Evolutionary conservation across 1,140 invertebrate species (phyloP).

Genomic region (Drosophila setifemur): DNA sequence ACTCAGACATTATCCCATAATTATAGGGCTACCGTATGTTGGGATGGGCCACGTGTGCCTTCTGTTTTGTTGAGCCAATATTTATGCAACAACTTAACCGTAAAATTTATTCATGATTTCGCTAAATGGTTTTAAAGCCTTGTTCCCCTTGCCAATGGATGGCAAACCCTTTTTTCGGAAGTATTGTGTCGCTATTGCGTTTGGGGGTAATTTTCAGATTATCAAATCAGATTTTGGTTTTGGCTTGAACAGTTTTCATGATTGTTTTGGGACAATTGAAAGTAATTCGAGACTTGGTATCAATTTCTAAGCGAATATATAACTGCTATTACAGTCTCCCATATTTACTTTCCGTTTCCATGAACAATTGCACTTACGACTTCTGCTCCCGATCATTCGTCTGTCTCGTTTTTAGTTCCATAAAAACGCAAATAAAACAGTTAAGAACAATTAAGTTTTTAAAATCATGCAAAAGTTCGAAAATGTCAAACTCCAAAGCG

Average conservation of each 20-base stretch:
- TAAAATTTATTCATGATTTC: slow-evolving; percentile 81
- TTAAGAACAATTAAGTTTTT: slow-evolving; percentile 80
- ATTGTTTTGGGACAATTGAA: slow-evolving; percentile 5
- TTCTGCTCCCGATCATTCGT: slow-evolving; percentile 30
- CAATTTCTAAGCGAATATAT: neutral
- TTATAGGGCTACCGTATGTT: slow-evolving; percentile 76
- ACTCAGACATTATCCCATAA: slow-evolving; percentile 82
- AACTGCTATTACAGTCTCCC: neutral
- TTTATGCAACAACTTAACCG: slow-evolving; percentile 81
- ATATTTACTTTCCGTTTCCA: slow-evolving; percentile 22
- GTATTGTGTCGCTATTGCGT: slow-evolving; percentile 26
- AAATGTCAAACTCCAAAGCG: slow-evolving; percentile 81
- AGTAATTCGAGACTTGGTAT: slow-evolving; percentile 4
- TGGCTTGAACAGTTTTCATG: slow-evolving; percentile 24
- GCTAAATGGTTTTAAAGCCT: slow-evolving; percentile 68
- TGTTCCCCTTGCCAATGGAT: slow-evolving; percentile 4
- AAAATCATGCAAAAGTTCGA: slow-evolving; percentile 82
- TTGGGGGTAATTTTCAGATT: slow-evolving; percentile 79
- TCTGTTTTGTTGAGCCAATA: slow-evolving; percentile 50
- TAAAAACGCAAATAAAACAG: slow-evolving; percentile 66
- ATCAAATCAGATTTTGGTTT: slow-evolving; percentile 78
- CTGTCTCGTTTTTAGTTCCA: slow-evolving; percentile 4
- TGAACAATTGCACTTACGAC: slow-evolving; percentile 19
- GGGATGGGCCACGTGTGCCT: slow-evolving; percentile 53
- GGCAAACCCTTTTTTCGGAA: slow-evolving; percentile 42